Base-by-base conservation (phyloP, 2,797 vertebrate species). In the Poliocrania exsul region DNA sequence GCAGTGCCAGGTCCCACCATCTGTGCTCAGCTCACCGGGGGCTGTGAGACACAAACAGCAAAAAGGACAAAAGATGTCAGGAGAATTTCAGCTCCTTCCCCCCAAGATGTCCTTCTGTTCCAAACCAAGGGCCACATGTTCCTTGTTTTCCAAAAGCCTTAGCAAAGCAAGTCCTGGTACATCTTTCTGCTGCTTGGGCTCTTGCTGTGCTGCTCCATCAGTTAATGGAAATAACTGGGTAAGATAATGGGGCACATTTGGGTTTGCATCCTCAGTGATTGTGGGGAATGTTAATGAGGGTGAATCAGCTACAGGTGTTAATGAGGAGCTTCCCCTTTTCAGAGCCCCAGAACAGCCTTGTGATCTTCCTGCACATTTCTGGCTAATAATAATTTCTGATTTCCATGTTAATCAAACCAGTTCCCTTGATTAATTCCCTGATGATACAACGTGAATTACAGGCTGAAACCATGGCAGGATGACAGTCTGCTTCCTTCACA, bases 311-410 rank as follows among this genome's bases (percentile, higher is more conserved):
- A 85, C 86, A 95, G 89, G 74, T 94, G 84, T 74, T 93, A 80
- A 89, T 85, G 79, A 73, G 2, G 18, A 94, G 74, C 79, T 92
- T 89, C 83, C 74, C 44, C 2, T 81, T 92, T 81, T 92, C 58
- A 47, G 66, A 62, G 66, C 24, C 70, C 79, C 31, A 90, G 86
- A 62, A 91, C 42, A n/a, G 71, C 88, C 86, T 85, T 56, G 11
- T 65, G 86, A 88, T 86, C 80, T 77, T 64, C 65, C 69, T 86
- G 64, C 62, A 84, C 14, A 51, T 56, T 92, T 94, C 70, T 82
- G 49, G 81, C 87, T 93, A 95, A 87, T 93, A 95, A 92, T 92
- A 73, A 91, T 81, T 94, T 67, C 81, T 92, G 71, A 80, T 94
- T 93, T 95, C 89, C 61, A 54, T 83, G 61, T 90, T 95, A 94